A percentile compares a stretch with the other conserved stretches of the same genome.
Evolutionary conservation across 2,113 vertebrate genomes (phyloP).

Genomic region (Limnothrissa miodon): DNA sequence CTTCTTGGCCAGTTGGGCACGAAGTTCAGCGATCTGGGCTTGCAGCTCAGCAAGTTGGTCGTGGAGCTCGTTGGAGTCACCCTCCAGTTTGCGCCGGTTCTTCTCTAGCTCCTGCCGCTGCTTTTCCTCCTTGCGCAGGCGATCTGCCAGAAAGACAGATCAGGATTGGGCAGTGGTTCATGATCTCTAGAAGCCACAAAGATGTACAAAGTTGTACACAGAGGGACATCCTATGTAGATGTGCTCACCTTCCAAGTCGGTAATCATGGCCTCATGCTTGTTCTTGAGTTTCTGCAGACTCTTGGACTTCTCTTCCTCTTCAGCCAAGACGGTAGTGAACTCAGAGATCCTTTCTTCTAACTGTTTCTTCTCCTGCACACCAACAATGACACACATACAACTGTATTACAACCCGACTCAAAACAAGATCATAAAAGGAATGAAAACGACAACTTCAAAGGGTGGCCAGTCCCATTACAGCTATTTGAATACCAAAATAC

Average conservation of each 20-base stretch:
- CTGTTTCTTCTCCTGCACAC: constrained; percentile 88
- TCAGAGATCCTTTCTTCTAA: constrained; percentile 90
- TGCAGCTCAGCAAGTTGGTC: constrained; percentile 96
- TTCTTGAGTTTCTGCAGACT: constrained; percentile 96
- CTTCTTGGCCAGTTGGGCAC: constrained; percentile 92
- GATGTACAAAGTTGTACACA: neutral
- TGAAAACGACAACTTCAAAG: neutral
- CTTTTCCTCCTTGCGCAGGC: constrained; percentile 91
- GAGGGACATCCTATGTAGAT: neutral
- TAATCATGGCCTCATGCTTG: constrained; percentile 97
- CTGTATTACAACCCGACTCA: neutral
- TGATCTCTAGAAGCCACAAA: neutral
- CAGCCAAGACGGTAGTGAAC: constrained; percentile 87
- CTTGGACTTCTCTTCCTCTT: constrained; percentile 98
- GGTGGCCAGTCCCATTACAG: neutral
- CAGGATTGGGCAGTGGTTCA: neutral
- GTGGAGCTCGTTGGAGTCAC: constrained; percentile 85
- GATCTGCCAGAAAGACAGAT: constrained; percentile 70
- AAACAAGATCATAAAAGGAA: neutral
- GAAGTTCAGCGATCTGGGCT: constrained; percentile 91
- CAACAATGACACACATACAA: neutral
- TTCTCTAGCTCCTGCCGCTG: constrained; percentile 92
- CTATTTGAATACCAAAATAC: neutral
- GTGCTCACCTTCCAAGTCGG: constrained; percentile 86
- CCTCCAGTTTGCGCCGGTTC: constrained; percentile 91